Evolutionary conservation across 2,113 vertebrate species (phyloP).

Genomic region (Micromys minutus): DNA sequence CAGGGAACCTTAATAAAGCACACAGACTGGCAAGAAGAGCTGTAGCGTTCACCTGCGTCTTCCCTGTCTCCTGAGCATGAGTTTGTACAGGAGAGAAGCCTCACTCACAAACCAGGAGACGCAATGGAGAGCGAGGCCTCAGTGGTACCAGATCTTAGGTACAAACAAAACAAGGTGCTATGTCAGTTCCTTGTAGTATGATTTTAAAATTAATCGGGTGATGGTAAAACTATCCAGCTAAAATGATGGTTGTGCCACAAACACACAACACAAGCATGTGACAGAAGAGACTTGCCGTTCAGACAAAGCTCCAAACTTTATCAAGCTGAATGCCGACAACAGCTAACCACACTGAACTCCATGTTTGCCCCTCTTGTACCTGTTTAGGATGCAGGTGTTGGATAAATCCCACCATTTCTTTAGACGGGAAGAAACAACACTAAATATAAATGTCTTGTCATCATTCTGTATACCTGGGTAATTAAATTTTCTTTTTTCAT

Average conservation of each 20-base stretch:
- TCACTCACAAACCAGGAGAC: constrained; percentile 72
- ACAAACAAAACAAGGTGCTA: constrained; percentile 76
- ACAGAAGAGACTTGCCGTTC: constrained; percentile 67
- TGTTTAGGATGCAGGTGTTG: constrained; percentile 80
- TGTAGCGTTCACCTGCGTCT: constrained; percentile 81
- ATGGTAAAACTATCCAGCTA: constrained; percentile 68
- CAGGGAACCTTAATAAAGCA: constrained; percentile 85
- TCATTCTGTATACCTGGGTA: constrained; percentile 63
- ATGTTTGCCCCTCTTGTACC: constrained; percentile 77
- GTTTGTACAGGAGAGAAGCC: constrained; percentile 79
- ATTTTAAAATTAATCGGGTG: constrained; percentile 80
- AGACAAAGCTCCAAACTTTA: constrained; percentile 76
- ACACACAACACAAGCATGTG: constrained; percentile 65
- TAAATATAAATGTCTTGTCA: constrained; percentile 77
- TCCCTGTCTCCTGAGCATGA: constrained; percentile 77
- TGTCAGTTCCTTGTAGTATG: constrained; percentile 66
- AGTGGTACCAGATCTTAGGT: constrained; percentile 76
- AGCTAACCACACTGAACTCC: constrained; percentile 65
- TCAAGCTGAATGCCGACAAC: constrained; percentile 62
- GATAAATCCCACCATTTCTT: constrained; percentile 81
- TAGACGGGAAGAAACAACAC: constrained; percentile 79
- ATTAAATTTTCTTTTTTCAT: constrained; percentile 79
- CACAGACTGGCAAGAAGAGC: constrained; percentile 86
- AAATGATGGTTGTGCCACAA: constrained; percentile 55
- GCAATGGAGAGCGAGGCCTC: constrained; percentile 68